phyloP scores from a whole-genome alignment of 2,797 vertebrate species.

The Kryptolebias ocellatus region DNA sequence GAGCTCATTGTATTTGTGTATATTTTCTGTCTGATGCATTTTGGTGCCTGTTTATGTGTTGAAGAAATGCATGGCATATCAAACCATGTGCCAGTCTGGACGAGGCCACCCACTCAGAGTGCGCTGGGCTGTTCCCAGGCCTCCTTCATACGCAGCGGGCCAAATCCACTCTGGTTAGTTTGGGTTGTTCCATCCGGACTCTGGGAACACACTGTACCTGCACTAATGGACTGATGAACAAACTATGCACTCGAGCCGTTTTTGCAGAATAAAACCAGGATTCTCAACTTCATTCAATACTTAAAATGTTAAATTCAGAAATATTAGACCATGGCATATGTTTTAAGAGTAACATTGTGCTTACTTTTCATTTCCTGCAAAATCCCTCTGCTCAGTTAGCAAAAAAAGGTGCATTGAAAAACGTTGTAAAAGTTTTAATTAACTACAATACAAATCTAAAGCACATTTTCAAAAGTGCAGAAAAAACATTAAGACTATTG shows the following conservation, averaged over 20 bases:
- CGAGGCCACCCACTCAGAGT: conserved; percentile 65
- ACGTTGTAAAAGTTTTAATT: too few species aligned
- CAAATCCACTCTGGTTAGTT: conserved; percentile 40
- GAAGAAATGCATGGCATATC: conserved; percentile 28
- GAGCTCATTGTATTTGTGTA: conserved; percentile 31
- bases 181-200: conserved; percentile 38
- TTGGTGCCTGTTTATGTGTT: conserved; percentile 18
- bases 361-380: neutral
- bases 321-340: neutral
- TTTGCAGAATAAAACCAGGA: conserved; percentile 20
- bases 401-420: neutral
- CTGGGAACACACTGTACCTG: conserved; percentile 59
- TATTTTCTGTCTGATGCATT: conserved; percentile 14
- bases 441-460: neutral
- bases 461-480: too few species aligned
- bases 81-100: conserved; percentile 41
- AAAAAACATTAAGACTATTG: neutral
- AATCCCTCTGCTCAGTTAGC: too few species aligned
- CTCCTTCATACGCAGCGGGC: conserved; percentile 40
- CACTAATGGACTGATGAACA: conserved; percentile 42
- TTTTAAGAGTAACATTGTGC: neutral
- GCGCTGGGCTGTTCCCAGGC: conserved; percentile 50
- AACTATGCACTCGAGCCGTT: conserved; percentile 49
- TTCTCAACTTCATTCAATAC: conserved; percentile 36
- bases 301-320: conserved; percentile 25